A percentile compares a stretch with the other conserved stretches of the same genome.
Conservation (phyloP, 2,113 vertebrate genomes). For the Ammodytes marinus region DNA sequence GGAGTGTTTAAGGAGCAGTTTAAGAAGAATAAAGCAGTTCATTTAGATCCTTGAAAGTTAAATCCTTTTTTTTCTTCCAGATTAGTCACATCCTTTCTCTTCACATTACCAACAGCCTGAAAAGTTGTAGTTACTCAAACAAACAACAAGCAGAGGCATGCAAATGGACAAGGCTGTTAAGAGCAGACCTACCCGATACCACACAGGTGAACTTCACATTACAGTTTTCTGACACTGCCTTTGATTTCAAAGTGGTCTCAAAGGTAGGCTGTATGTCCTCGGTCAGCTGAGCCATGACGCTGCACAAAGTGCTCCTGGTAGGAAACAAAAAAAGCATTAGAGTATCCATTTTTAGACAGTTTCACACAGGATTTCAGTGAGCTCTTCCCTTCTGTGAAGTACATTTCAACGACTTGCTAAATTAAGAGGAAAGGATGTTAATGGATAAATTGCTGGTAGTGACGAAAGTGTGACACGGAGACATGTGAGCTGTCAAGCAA, state of each 20-base stretch:
- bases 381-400: conserved; percentile 34
- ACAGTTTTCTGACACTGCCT: conserved; percentile 93
- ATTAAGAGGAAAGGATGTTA: conserved; percentile 61
- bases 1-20: background rate
- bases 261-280: conserved; percentile 97
- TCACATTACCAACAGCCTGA: background rate
- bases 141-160: conserved; percentile 25
- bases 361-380: conserved; percentile 27
- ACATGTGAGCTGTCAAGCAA: conserved; percentile 66
- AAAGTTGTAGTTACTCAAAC: conserved; percentile 17
- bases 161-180: background rate
- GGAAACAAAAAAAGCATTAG: conserved; percentile 63
- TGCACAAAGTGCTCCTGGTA: conserved; percentile 96
- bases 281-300: conserved; percentile 96
- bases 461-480: conserved; percentile 44
- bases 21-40: background rate
- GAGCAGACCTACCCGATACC: conserved; percentile 90
- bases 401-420: conserved; percentile 44
- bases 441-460: conserved; percentile 64
- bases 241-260: conserved; percentile 94
- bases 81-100: conserved; percentile 45
- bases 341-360: conserved; percentile 3
- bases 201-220: conserved; percentile 96
- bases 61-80: conserved; percentile 31
- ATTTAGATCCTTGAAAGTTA: background rate